Percentiles rank a stretch among this genome's conserved stretches.
phyloP scores from a whole-genome alignment of 2,888 invertebrate genomes.

The Leptinotarsa peninsularis region DNA sequence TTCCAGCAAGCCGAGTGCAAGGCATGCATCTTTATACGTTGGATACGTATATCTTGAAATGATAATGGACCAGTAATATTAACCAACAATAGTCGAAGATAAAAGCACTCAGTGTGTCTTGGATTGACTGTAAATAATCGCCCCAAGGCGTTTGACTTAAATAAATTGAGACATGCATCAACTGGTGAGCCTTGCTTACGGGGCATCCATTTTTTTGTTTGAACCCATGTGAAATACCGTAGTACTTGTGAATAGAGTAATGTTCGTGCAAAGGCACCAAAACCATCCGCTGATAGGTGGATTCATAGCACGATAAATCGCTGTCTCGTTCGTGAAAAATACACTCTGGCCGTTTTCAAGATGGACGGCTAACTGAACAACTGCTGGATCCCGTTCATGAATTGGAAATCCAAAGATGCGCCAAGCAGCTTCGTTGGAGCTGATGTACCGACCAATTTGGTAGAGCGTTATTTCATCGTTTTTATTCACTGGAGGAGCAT shows the following conservation, averaged over 20 bases:
- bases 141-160: constrained; percentile 48
- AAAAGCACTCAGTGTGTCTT: constrained; percentile 29
- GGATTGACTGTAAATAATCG: constrained; percentile 52
- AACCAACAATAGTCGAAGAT: constrained; percentile 53
- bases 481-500: background rate
- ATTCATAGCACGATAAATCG: background rate
- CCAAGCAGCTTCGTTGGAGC: constrained; percentile 54
- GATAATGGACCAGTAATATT: constrained; percentile 56
- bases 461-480: background rate
- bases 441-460: constrained; percentile 49
- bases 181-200: constrained; percentile 16
- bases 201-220: constrained; percentile 16
- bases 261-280: constrained; percentile 40
- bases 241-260: constrained; percentile 43
- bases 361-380: constrained; percentile 42
- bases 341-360: constrained; percentile 45
- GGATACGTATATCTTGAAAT: constrained; percentile 49
- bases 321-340: background rate
- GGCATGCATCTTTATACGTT: constrained; percentile 57
- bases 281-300: background rate
- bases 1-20: constrained; percentile 51
- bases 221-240: constrained; percentile 45
- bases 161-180: constrained; percentile 9
- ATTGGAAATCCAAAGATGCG: constrained; percentile 42
- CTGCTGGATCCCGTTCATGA: constrained; percentile 55